Evolutionary conservation across 2,888 invertebrate species (phyloP).

Genomic region (Tanypteryx hageni): DNA sequence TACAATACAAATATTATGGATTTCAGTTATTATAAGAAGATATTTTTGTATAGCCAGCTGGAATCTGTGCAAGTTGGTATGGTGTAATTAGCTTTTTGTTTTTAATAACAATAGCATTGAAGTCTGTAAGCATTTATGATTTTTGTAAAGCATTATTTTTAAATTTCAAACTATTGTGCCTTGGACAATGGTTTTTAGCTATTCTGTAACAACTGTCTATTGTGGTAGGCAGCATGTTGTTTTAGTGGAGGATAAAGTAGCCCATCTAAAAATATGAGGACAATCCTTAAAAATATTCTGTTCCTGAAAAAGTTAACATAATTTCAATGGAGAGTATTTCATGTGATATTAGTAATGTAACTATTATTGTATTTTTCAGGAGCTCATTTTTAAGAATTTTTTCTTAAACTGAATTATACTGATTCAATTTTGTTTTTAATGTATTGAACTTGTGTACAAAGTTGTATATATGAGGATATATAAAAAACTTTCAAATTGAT

Average conservation of each 20-base stretch:
- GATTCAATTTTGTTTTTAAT: neutral
- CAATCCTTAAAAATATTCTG: neutral
- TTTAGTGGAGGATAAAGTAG: neutral
- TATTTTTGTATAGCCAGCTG: constrained; percentile 24
- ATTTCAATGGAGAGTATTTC: constrained; percentile 35
- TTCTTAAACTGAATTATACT: constrained; percentile 24
- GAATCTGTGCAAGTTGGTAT: neutral
- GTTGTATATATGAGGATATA: constrained; percentile 40
- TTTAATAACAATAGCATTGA: neutral
- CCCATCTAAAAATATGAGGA: constrained; percentile 6
- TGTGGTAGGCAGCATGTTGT: neutral
- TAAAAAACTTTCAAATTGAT: constrained; percentile 28
- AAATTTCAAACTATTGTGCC: constrained; percentile 47
- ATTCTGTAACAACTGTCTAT: constrained; percentile 22
- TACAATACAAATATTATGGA: neutral
- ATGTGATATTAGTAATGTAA: constrained; percentile 62
- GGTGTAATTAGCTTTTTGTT: neutral
- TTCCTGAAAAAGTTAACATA: constrained; percentile 13
- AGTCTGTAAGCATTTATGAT: neutral
- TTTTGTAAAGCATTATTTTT: neutral
- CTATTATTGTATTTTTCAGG: constrained; percentile 27
- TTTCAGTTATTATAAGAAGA: constrained; percentile 1
- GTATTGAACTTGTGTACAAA: constrained; percentile 54
- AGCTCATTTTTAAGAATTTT: constrained; percentile 32
- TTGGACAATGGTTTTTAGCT: constrained; percentile 48